These are phyloP conservation scores for Metopia argyrocephala DNA, from an alignment of 2,888 invertebrate genomes.

Conservation along the genomic window DNA sequence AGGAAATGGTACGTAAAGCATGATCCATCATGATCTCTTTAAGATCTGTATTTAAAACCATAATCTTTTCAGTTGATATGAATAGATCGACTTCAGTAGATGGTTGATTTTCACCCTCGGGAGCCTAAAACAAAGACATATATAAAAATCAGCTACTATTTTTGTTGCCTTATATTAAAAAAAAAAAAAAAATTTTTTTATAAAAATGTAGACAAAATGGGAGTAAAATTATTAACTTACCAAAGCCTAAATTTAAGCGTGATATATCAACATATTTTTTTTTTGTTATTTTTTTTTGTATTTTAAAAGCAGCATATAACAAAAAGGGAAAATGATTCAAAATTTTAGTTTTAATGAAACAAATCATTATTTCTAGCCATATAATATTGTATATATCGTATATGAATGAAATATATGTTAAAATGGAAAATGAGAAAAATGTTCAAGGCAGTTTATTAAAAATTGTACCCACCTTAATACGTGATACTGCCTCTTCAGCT, in stretches of 20 bases:
- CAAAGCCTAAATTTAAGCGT: constrained; percentile 66
- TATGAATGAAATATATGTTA: background rate
- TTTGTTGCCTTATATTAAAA: background rate
- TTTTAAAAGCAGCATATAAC: constrained; percentile 62
- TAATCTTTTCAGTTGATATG: constrained; percentile 99
- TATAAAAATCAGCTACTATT: background rate
- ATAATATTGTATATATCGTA: too few relatives aligned
- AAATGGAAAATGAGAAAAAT: constrained; percentile 25
- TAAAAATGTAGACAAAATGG: constrained; percentile 10
- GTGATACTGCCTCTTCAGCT: constrained; percentile 99
- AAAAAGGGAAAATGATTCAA: constrained; percentile 58
- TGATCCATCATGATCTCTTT: constrained; percentile 99
- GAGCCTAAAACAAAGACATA: constrained; percentile 84
- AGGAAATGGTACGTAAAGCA: constrained; percentile 97
- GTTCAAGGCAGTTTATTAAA: background rate
- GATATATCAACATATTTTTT: constrained; percentile 47
- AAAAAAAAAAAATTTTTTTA: too few relatives aligned
- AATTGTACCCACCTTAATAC: constrained; percentile 92
- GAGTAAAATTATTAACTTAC: constrained; percentile 61
- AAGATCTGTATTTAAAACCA: constrained; percentile 99
- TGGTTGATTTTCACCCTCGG: constrained; percentile 98
- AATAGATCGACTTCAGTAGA: constrained; percentile 99
- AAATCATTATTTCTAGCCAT: constrained; percentile 40
- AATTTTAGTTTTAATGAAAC: constrained; percentile 30
- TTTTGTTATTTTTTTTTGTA: constrained; percentile 6